phyloP scores from a whole-genome alignment of 37 sponge, comb jelly and placozoan genomes.

The Theonella swinhoei region DNA sequence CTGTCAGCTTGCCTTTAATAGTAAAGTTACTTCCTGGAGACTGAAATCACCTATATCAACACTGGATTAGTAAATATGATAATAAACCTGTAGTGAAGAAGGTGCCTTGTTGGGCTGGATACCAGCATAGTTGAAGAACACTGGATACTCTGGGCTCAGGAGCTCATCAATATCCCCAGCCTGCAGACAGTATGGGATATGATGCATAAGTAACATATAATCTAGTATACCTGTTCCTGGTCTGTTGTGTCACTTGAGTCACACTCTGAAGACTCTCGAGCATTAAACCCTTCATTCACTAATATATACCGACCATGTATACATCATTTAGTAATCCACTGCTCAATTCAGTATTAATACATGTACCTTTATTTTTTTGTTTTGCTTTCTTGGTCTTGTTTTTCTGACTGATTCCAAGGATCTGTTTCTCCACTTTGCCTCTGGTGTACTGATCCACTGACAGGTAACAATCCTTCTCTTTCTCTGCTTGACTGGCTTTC shows the following conservation, averaged over 20 bases:
- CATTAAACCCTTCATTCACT: slow-evolving; percentile 9
- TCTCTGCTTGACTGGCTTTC: slow-evolving; percentile 26
- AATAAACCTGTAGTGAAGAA: slow-evolving; percentile 36
- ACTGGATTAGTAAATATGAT: not conserved
- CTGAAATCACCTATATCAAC: slow-evolving; percentile 30
- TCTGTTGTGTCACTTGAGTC: slow-evolving; percentile 58
- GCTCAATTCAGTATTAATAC: not conserved
- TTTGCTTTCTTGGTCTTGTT: slow-evolving; percentile 9
- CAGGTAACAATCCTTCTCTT: slow-evolving; percentile 50
- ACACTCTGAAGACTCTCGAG: not conserved
- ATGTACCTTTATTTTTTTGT: slow-evolving; percentile 1
- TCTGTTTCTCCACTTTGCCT: slow-evolving; percentile 53
- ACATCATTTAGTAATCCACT: not conserved
- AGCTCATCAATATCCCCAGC: slow-evolving; percentile 74
- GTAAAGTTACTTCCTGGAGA: slow-evolving; percentile 62
- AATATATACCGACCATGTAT: not conserved
- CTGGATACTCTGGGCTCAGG: slow-evolving; percentile 55
- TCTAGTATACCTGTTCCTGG: slow-evolving; percentile 39
- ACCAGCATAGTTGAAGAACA: slow-evolving; percentile 70
- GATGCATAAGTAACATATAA: not conserved
- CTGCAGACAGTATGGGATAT: slow-evolving; percentile 1
- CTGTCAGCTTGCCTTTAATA: slow-evolving; percentile 60
- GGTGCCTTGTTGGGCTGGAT: slow-evolving; percentile 17
- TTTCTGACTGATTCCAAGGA: slow-evolving; percentile 27
- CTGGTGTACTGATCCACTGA: slow-evolving; percentile 66